Base-by-base conservation (phyloP, 2,888 invertebrate species). In the Stenodema calcarata region DNA sequence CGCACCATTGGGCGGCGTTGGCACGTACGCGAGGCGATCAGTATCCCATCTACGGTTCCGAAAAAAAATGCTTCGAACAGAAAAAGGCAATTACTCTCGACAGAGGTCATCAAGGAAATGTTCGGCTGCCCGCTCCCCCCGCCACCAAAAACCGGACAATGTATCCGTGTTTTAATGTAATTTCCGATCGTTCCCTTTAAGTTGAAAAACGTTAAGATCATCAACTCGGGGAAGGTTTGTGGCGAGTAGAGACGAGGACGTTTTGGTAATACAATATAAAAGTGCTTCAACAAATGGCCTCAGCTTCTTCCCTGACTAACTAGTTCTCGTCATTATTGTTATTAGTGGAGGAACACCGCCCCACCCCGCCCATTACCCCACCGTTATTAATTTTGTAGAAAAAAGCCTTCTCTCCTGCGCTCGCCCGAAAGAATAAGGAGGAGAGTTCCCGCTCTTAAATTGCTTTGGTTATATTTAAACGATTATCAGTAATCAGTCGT, bases 401-500 rank as follows among this genome's bases (percentile, higher is more conserved):
- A 84, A 84, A 84, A 84, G 69, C 82, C 69, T 69, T 78, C 78
- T 27, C 73, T 73, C 78, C 18, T 27, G 4, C 62, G 62, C 62
- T 62, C 62, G 62, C 62, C 27, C 27, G 12, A 62, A 62, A 62
- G 62, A 62, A 62, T 62, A 62, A 62, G 44, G 35, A 35, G 35
- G 12, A 28, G n/a, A 28, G n/a, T 78, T 47, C 80, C 62, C 35
- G 69, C 70, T 75, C 84, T 86, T 87, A 88, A 88, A 88, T 88
- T 88, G 87, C 88, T 88, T 88, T 86, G 87, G 88, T 88, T 87
- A 88, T 88, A 88, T 87, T 87, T 87, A 88, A 88, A 87, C 88
- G 88, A 88, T 88, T 88, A 88, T 88, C 88, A 87, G 88, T 88
- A 88, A 88, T 88, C 88, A 88, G 88, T 88, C 82, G 84, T 83